These are phyloP conservation scores for Glossosoma conforme DNA, from an alignment of 1,140 invertebrate species.

Conservation along the genomic window DNA sequence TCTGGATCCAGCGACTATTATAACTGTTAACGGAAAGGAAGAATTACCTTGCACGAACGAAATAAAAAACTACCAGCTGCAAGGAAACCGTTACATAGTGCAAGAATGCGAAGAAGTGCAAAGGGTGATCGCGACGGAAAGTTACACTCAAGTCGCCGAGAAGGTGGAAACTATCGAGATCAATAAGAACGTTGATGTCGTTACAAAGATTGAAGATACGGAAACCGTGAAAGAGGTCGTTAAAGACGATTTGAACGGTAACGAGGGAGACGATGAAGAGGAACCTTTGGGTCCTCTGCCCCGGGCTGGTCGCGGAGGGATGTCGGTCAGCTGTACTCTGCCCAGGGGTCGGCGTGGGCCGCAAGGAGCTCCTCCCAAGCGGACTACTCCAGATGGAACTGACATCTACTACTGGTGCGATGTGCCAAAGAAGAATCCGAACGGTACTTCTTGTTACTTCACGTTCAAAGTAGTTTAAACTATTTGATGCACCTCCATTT, in stretches of 20 bases:
- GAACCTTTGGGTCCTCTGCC: slow-evolving; percentile 23
- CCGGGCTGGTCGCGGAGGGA: slow-evolving; percentile 38
- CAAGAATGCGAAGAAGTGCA: slow-evolving; percentile 22
- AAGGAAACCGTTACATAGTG: slow-evolving; percentile 26
- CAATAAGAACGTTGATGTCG: slow-evolving; percentile 22
- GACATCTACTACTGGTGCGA: slow-evolving; percentile 83
- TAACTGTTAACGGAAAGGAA: slow-evolving; percentile 62
- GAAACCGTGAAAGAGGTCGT: slow-evolving; percentile 3
- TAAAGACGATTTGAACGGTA: slow-evolving; percentile 28
- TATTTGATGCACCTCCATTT: too few species aligned
- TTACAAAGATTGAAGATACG: slow-evolving; percentile 5
- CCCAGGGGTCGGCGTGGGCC: slow-evolving; percentile 34
- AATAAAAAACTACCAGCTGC: slow-evolving; percentile 34
- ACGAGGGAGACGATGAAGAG: slow-evolving; percentile 32
- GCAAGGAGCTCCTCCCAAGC: slow-evolving; percentile 56
- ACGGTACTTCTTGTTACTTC: too few species aligned
- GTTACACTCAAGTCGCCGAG: slow-evolving; percentile 15
- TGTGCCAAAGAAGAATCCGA: slow-evolving; percentile 50
- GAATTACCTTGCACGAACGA: slow-evolving; percentile 55
- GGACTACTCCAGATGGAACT: slow-evolving; percentile 72
- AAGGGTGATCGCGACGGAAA: slow-evolving; percentile 24
- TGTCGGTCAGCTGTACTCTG: slow-evolving; percentile 44
- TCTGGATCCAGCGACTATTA: slow-evolving; percentile 44
- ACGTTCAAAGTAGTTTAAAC: too few species aligned
- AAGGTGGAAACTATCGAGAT: slow-evolving; percentile 27